Evolutionary conservation across 2,113 vertebrate genomes (phyloP).

Genomic region (Smithornis capensis): DNA sequence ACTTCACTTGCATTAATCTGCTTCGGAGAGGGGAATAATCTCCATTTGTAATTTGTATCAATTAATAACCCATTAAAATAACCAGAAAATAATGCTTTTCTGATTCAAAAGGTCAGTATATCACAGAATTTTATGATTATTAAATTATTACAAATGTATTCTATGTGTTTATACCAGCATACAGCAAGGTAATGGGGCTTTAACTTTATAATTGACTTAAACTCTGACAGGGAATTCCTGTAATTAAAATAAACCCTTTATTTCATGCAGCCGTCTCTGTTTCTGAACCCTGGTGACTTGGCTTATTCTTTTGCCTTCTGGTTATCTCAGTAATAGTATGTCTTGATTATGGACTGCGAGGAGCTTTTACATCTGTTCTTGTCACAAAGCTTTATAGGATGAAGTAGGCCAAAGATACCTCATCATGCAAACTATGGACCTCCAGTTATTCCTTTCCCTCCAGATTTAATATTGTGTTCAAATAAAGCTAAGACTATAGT

Average conservation of each 20-base stretch:
- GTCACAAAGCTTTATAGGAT: neutral
- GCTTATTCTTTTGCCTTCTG: constrained; percentile 17
- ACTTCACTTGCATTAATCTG: neutral
- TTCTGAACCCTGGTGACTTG: neutral
- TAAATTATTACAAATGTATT: neutral
- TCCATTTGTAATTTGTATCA: neutral
- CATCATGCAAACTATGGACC: neutral
- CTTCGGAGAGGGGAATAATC: neutral
- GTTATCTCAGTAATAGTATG: neutral
- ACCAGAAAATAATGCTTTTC: neutral
- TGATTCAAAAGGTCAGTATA: neutral
- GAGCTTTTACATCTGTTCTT: constrained; percentile 32
- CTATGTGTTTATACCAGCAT: neutral
- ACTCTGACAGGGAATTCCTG: neutral
- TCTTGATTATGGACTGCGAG: constrained; percentile 47
- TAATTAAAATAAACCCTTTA: constrained; percentile 19
- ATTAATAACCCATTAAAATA: neutral
- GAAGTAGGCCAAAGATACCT: constrained; percentile 31
- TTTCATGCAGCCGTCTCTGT: neutral
- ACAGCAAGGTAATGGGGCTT: neutral
- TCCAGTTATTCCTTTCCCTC: neutral
- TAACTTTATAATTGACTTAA: constrained; percentile 6
- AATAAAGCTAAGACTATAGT: neutral
- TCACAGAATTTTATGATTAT: neutral
- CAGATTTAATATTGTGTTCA: neutral